Percentiles rank a stretch among this genome's conserved stretches.
These are phyloP conservation scores for Ceratina calcarata DNA, from an alignment of 1,140 invertebrate species.

Conservation along the genomic window DNA sequence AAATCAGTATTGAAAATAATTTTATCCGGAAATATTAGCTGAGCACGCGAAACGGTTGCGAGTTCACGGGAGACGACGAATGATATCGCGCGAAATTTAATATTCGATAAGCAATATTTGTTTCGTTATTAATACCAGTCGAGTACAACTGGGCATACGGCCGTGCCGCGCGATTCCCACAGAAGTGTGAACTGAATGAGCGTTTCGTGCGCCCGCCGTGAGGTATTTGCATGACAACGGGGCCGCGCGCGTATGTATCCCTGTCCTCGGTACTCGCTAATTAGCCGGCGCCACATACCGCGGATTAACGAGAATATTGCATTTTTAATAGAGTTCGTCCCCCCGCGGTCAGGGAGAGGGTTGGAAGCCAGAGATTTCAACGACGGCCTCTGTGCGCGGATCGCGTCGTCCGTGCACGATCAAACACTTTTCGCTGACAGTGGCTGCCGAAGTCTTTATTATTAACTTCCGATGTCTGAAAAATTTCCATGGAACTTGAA, in stretches of 20 bases:
- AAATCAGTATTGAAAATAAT: not conserved
- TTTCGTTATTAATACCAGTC: constrained; percentile 35
- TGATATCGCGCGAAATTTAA: constrained; percentile 25
- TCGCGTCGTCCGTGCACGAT: constrained; percentile 45
- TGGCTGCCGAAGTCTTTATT: constrained; percentile 49
- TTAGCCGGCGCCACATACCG: constrained; percentile 76
- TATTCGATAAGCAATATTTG: constrained; percentile 52
- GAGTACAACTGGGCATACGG: constrained; percentile 25
- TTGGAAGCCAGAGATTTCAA: constrained; percentile 58
- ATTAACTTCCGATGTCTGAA: not conserved
- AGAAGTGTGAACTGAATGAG: constrained; percentile 26
- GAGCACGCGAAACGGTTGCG: not conserved
- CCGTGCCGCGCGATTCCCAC: not conserved
- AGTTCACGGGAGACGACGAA: not conserved
- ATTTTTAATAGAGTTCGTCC: constrained; percentile 76
- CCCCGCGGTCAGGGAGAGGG: constrained; percentile 22
- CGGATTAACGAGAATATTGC: constrained; percentile 78
- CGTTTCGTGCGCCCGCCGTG: constrained; percentile 47
- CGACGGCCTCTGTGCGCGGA: constrained; percentile 35
- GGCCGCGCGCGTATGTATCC: constrained; percentile 47
- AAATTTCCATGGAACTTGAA: not conserved
- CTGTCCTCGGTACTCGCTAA: constrained; percentile 72
- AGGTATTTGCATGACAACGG: constrained; percentile 78
- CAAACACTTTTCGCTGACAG: constrained; percentile 52
- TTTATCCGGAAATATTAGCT: not conserved